A percentile compares a stretch with the other conserved stretches of the same genome.
Conservation (phyloP, 2,888 invertebrate genomes). For the Andrena trimmerana region DNA sequence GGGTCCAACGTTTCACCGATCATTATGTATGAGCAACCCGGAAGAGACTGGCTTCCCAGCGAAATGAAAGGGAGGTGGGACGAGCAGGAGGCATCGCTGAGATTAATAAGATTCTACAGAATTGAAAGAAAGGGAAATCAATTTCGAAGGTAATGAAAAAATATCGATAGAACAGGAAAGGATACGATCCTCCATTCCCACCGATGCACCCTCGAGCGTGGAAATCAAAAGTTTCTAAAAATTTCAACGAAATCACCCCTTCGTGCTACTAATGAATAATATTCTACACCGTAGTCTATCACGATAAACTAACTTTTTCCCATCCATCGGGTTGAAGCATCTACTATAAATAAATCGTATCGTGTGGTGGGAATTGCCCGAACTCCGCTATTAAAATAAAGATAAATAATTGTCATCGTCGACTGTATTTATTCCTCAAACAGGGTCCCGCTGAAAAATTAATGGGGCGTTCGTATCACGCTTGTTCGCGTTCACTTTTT, state of each 20-base stretch:
- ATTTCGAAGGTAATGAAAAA: conserved; percentile 20
- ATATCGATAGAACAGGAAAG: background rate
- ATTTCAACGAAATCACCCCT: no score
- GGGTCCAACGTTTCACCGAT: conserved; percentile 11
- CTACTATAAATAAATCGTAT: no score
- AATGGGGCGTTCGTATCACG: conserved; percentile 11
- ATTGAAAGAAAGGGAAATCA: conserved; percentile 17
- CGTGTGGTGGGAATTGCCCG: no score
- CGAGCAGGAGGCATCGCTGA: background rate
- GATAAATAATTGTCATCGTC: background rate
- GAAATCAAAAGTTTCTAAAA: no score
- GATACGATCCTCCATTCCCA: background rate
- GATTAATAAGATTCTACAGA: conserved; percentile 32
- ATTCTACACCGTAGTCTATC: no score
- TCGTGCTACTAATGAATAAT: no score
- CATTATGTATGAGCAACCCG: conserved; percentile 25
- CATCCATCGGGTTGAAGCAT: no score
- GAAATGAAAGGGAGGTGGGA: conserved; percentile 1
- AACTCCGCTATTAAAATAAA: no score
- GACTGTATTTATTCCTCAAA: background rate
- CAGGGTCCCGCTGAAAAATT: background rate
- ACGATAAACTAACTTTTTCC: no score
- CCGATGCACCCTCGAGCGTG: no score
- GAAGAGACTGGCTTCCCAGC: background rate
- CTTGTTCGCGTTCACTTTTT: conserved; percentile 3